A percentile compares a stretch with the other conserved stretches of the same genome.
These are phyloP conservation scores for Rhodophaea formosa DNA, from an alignment of 2,888 invertebrate genomes.

Conservation along the genomic window DNA sequence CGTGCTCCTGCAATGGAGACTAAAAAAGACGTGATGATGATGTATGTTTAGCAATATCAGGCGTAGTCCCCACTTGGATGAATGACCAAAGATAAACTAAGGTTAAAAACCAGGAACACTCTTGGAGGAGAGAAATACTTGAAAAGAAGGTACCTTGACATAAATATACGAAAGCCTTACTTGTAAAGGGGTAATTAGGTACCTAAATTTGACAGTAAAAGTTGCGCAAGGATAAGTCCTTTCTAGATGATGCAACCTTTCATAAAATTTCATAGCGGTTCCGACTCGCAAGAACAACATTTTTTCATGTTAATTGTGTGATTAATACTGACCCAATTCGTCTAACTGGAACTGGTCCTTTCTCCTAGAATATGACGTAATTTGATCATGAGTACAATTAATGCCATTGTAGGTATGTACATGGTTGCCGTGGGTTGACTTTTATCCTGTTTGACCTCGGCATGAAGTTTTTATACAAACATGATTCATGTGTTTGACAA, in stretches of 20 bases:
- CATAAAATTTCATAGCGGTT: constrained; percentile 51
- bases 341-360: constrained; percentile 3
- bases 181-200: constrained; percentile 27
- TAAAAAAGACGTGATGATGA: no score
- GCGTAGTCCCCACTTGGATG: no score
- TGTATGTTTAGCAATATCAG: no score
- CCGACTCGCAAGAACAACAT: constrained; percentile 13
- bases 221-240: constrained; percentile 59
- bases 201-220: constrained; percentile 30
- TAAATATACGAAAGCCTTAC: background rate
- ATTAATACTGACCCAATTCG: constrained; percentile 11
- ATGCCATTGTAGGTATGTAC: no score
- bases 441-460: background rate
- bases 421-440: no score
- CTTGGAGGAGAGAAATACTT: no score
- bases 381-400: background rate
- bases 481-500: no score
- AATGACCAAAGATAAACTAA: no score
- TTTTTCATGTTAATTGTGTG: constrained; percentile 10
- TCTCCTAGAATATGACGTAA: constrained; percentile 1
- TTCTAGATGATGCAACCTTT: constrained; percentile 63
- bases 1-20: no score
- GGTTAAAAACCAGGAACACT: no score
- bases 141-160: no score
- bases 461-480: background rate